Percentiles rank a stretch among this genome's conserved stretches.
Evolutionary conservation across 2,888 invertebrate genomes (phyloP).

Genomic region (Eupithecia abbreviata): DNA sequence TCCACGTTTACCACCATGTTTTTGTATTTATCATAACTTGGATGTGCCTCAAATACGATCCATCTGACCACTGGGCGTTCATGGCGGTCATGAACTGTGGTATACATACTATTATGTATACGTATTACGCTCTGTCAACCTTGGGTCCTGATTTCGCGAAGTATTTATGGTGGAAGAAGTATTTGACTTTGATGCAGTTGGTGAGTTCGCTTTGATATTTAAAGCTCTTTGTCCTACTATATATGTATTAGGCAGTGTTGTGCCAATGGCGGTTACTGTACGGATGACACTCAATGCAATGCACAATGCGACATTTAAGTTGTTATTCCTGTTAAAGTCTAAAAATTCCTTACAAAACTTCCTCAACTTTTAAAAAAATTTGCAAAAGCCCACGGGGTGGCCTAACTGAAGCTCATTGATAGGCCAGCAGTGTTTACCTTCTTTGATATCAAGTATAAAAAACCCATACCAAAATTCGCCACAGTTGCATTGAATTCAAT

Average conservation of each 20-base stretch:
- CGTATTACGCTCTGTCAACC: conserved; percentile 88
- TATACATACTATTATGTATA: conserved; percentile 89
- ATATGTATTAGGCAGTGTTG: too few species aligned
- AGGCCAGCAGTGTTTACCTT: not conserved
- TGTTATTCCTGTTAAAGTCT: too few species aligned
- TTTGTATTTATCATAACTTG: conserved; percentile 88
- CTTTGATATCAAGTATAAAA: too few species aligned
- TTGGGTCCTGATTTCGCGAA: conserved; percentile 87
- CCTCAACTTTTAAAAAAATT: too few species aligned
- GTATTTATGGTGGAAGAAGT: conserved; percentile 92
- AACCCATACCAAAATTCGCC: too few species aligned
- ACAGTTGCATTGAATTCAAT: too few species aligned
- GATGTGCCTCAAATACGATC: conserved; percentile 87
- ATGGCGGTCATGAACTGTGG: conserved; percentile 87
- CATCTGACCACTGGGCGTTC: conserved; percentile 88
- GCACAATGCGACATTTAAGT: too few species aligned
- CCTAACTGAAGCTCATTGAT: not conserved
- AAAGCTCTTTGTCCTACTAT: not conserved
- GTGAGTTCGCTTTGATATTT: conserved; percentile 66
- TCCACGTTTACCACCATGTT: conserved; percentile 93
- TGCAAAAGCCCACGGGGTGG: too few species aligned
- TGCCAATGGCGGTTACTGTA: too few species aligned
- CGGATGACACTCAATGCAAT: too few species aligned
- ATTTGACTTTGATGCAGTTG: conserved; percentile 89
- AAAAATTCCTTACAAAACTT: too few species aligned